phyloP scores from a whole-genome alignment of 2,797 vertebrate species.

The Alfaro cultratus region DNA sequence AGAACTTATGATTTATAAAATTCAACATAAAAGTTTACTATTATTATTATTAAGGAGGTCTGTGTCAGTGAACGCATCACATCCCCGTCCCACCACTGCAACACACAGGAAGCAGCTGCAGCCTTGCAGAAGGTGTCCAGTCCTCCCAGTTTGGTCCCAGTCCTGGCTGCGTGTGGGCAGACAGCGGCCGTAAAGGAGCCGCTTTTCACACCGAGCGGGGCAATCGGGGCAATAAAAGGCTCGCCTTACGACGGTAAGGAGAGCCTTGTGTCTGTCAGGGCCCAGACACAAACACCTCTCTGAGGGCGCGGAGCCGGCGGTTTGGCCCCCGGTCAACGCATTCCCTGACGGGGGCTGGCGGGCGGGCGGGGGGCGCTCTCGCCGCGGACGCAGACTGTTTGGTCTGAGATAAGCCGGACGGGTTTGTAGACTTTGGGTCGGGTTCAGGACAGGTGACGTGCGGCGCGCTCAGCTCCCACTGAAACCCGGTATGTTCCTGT shows the following conservation, averaged over 20 bases:
- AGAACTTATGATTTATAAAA: too few relatives aligned
- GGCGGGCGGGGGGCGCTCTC: constrained; percentile 65
- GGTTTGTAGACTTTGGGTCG: constrained; percentile 81
- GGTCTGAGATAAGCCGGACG: constrained; percentile 74
- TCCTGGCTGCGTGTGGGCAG: constrained; percentile 66
- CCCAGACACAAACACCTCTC: constrained; percentile 85
- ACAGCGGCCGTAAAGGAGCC: constrained; percentile 75
- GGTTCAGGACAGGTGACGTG: constrained; percentile 69
- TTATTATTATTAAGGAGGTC: too few relatives aligned
- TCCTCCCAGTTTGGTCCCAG: constrained; percentile 11
- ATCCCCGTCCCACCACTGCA: neutral
- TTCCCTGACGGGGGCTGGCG: constrained; percentile 50
- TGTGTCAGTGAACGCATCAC: too few relatives aligned
- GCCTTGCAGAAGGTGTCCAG: constrained; percentile 9
- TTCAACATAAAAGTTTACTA: too few relatives aligned
- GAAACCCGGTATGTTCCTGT: constrained; percentile 42
- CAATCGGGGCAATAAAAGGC: constrained; percentile 79
- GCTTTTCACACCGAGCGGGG: constrained; percentile 74
- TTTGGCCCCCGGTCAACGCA: constrained; percentile 74
- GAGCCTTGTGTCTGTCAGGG: too few relatives aligned
- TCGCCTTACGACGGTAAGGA: too few relatives aligned
- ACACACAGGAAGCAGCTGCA: neutral
- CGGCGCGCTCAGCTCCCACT: constrained; percentile 33
- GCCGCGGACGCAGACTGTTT: constrained; percentile 76
- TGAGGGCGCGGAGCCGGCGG: constrained; percentile 73